phyloP scores from a whole-genome alignment of 2,797 vertebrate genomes.

The Lagocephalus sceleratus region DNA sequence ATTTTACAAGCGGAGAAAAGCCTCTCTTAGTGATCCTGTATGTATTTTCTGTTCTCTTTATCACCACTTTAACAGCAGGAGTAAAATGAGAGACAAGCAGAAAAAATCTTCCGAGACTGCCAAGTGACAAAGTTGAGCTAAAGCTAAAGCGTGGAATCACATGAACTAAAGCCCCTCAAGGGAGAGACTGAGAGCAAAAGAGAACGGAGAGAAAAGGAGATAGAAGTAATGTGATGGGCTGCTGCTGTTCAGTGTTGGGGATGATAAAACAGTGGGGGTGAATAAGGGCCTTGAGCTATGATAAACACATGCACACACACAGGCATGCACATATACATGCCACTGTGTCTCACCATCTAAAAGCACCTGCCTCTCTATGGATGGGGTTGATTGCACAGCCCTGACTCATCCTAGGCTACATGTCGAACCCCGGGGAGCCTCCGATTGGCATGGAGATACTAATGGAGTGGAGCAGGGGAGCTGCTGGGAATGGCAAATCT shows the following conservation, averaged over 20 bases:
- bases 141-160: constrained; percentile 73
- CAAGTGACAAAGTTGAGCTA: constrained; percentile 75
- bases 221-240: constrained; percentile 63
- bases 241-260: constrained; percentile 69
- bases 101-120: constrained; percentile 65
- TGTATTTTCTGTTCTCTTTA: constrained; percentile 70
- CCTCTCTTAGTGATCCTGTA: constrained; percentile 61
- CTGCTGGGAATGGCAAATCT: constrained; percentile 78
- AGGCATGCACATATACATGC: constrained; percentile 35
- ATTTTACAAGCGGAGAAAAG: constrained; percentile 61
- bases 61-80: constrained; percentile 71
- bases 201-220: constrained; percentile 56
- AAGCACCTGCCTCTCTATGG: constrained; percentile 70
- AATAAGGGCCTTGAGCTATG: constrained; percentile 70
- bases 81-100: constrained; percentile 68
- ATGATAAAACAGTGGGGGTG: constrained; percentile 75
- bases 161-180: constrained; percentile 71
- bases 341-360: constrained; percentile 51
- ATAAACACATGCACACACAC: constrained; percentile 65
- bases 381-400: constrained; percentile 71
- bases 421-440: constrained; percentile 74
- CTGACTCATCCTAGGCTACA: constrained; percentile 79
- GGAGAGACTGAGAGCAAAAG: constrained; percentile 61
- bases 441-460: constrained; percentile 74
- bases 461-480: constrained; percentile 72